Base-by-base conservation (phyloP, 2,113 vertebrate genomes). In the Bujurquina vittata region DNA sequence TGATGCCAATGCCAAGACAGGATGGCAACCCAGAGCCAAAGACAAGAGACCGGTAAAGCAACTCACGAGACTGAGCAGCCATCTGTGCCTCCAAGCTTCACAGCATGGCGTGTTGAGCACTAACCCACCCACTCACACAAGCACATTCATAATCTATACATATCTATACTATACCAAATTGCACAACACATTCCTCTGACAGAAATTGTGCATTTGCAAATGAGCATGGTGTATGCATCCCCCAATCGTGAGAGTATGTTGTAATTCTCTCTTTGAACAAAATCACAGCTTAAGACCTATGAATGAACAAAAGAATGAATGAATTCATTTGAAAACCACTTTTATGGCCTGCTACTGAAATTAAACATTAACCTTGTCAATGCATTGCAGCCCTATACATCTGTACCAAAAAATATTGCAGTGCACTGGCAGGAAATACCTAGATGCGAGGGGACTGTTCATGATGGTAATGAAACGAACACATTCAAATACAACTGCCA, bases 61-160 rank as follows among this genome's bases (percentile, higher is more conserved):
- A 86, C 33, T 86, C 83, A 43, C 79, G 0, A 87, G 72, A 80
- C 78, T 77, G 89, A 86, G 88, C 67, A 75, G 85, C 94, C 95
- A 95, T 96, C 94, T 96, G 94, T 94, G 85, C 90, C 86, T 92
- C 49, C 69, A 35, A 93, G 88, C 85, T 87, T 79, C 85, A 65
- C 76, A 83, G 56, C 22, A 55, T 35, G 29, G 56, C 74, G 67
- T 12, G 1, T 35, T 73, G 75, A 63, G 10, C 63, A 58, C 35
- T 46, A 81, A 65, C 79, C 57, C 63, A 85, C 54, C 23, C 80
- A 84, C 82, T 22, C 78, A 87, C 88, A 85, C 75, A 69, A 80
- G 58, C 75, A 77, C 86, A 58, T 46, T 77, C 37, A 76, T 29
- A 57, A 57, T 18, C 59, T 72, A 72, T 72, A 56, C 56, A 67